A percentile compares a stretch with the other conserved stretches of the same genome.
phyloP scores from a whole-genome alignment of 1,140 invertebrate genomes.

The Brachionus asplanchnoidis region DNA sequence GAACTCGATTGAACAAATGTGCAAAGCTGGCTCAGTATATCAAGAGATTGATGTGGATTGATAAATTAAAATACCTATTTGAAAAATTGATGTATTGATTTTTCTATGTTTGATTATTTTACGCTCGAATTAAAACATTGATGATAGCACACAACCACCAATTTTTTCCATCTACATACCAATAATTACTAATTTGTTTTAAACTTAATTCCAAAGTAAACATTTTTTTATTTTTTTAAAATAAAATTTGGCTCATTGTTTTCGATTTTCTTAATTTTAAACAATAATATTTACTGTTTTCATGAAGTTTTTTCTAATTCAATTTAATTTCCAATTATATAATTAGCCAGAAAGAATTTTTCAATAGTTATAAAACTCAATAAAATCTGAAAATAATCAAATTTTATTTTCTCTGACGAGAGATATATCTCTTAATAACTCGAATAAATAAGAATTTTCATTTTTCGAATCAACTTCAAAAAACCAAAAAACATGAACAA shows the following conservation, averaged over 20 bases:
- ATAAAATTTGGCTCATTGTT: not conserved
- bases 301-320: not conserved
- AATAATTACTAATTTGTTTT: slow-evolving; percentile 18
- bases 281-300: slow-evolving; percentile 26
- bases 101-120: not conserved
- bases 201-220: slow-evolving; percentile 7
- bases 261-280: not conserved
- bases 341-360: not conserved
- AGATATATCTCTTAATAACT: not conserved
- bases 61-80: not conserved
- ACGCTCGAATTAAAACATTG: slow-evolving; percentile 16
- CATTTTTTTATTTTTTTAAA: not conserved
- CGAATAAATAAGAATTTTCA: not conserved
- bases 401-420: not conserved
- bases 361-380: not conserved
- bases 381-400: not conserved
- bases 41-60: not conserved
- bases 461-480: not conserved
- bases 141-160: not conserved
- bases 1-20: not conserved
- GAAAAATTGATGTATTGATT: slow-evolving; percentile 3
- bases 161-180: not conserved
- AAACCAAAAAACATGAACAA: not conserved
- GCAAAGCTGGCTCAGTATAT: not conserved
- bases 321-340: not conserved